Evolutionary conservation across 2,888 invertebrate genomes (phyloP).

Genomic region (Chrysina gloriosa): DNA sequence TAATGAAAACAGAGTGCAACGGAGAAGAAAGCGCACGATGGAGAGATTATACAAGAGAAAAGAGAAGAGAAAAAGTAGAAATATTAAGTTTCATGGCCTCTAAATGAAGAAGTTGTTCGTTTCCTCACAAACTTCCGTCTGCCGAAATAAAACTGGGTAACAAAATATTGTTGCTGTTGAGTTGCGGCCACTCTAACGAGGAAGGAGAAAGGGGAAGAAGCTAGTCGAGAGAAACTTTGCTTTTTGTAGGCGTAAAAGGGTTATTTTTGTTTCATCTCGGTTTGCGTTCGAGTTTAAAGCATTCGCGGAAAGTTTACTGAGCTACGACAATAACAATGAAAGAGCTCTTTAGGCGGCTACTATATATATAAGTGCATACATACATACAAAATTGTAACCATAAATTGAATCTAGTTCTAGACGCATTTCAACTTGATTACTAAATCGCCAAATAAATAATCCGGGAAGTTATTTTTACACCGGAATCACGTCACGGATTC

Average conservation of each 20-base stretch:
- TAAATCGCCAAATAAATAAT: not conserved
- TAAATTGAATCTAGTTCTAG: too few relatives aligned
- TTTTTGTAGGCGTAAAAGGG: conserved; percentile 24
- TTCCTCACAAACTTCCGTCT: not conserved
- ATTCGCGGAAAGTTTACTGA: not conserved
- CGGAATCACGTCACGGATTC: not conserved
- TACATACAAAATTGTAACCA: too few relatives aligned
- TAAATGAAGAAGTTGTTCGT: conserved; percentile 5
- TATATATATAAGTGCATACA: too few relatives aligned
- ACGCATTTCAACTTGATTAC: too few relatives aligned
- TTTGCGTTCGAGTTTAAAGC: conserved; percentile 20
- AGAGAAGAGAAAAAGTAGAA: not conserved
- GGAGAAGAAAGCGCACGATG: too few relatives aligned
- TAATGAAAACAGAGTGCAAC: not conserved
- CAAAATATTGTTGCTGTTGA: not conserved
- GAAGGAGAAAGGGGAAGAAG: not conserved
- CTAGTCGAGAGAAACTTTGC: conserved; percentile 1
- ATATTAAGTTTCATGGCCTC: not conserved
- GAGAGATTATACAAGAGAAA: too few relatives aligned
- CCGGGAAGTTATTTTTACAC: too few relatives aligned
- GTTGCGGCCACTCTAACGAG: not conserved
- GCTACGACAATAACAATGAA: not conserved
- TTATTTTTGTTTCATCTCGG: conserved; percentile 25
- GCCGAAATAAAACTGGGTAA: conserved; percentile 15
- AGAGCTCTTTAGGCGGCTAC: too few relatives aligned